These are phyloP conservation scores for Drosophila emarginata DNA, from an alignment of 2,888 invertebrate genomes.

Conservation along the genomic window DNA sequence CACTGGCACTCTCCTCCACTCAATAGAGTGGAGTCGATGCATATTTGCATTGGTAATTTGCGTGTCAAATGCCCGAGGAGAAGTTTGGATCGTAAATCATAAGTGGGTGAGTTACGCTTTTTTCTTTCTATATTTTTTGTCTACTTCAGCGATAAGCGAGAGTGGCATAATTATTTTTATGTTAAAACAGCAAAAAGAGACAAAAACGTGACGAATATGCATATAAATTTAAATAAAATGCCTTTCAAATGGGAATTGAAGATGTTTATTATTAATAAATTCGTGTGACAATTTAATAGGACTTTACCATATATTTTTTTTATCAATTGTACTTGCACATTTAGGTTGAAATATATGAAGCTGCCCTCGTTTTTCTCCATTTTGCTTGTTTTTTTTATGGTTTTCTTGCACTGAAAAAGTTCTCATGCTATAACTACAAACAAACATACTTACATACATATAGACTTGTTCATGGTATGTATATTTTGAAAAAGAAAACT, in stretches of 20 bases:
- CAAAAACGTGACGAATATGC: too few relatives aligned
- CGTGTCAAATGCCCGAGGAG: conserved; percentile 37
- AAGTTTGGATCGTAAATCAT: conserved; percentile 56
- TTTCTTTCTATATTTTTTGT: background rate
- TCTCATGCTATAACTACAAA: background rate
- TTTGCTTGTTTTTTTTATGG: too few relatives aligned
- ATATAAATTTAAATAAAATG: too few relatives aligned
- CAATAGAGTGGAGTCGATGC: conserved; percentile 33
- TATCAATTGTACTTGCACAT: too few relatives aligned
- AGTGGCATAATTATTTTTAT: background rate
- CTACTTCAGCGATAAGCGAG: background rate
- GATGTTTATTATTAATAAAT: too few relatives aligned
- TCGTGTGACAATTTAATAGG: too few relatives aligned
- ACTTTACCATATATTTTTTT: too few relatives aligned
- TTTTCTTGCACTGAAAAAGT: background rate
- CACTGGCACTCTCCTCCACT: conserved; percentile 33
- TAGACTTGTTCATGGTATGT: background rate
- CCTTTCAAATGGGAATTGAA: too few relatives aligned
- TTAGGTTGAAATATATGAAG: background rate
- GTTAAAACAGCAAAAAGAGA: too few relatives aligned
- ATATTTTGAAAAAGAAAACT: conserved; percentile 25
- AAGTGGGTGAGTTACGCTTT: conserved; percentile 51
- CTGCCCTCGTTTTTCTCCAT: conserved; percentile 3
- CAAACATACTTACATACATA: conserved; percentile 49
- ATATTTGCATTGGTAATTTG: conserved; percentile 67